Evolutionary conservation across 2,888 invertebrate genomes (phyloP).

Genomic region (Gortyna flavago): DNA sequence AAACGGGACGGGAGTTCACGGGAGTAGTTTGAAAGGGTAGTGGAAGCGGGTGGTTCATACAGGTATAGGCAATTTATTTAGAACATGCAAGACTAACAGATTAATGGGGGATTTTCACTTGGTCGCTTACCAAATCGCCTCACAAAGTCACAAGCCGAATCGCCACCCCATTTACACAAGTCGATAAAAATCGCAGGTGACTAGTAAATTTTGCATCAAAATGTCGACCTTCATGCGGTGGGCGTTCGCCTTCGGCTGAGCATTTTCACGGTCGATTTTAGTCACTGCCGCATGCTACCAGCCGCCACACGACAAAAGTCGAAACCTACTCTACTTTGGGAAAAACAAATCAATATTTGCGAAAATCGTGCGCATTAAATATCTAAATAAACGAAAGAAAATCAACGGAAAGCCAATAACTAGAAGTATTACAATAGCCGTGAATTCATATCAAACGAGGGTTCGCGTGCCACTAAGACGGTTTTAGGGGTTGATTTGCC

Average conservation of each 20-base stretch:
- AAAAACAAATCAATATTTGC: no score
- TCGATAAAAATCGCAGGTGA: not conserved
- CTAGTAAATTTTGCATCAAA: not conserved
- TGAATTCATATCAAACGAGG: conserved; percentile 26
- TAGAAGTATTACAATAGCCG: conserved; percentile 53
- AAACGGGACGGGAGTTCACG: not conserved
- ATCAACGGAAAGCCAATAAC: not conserved
- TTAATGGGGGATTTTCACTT: not conserved
- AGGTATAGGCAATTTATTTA: not conserved
- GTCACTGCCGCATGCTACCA: no score
- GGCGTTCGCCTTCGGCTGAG: not conserved
- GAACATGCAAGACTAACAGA: no score
- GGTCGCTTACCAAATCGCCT: not conserved
- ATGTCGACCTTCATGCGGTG: not conserved
- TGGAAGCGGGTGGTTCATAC: not conserved
- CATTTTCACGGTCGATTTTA: not conserved
- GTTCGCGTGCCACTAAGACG: not conserved
- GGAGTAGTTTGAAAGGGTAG: not conserved
- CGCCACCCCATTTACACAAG: no score
- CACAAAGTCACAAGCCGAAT: not conserved
- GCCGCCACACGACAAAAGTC: no score
- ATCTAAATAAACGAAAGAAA: not conserved
- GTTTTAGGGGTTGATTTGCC: not conserved
- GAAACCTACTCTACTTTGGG: no score
- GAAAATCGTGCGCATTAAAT: not conserved